A percentile compares a stretch with the other conserved stretches of the same genome.
Evolutionary conservation across 2,113 vertebrate genomes (phyloP).

Genomic region (Lontra canadensis): DNA sequence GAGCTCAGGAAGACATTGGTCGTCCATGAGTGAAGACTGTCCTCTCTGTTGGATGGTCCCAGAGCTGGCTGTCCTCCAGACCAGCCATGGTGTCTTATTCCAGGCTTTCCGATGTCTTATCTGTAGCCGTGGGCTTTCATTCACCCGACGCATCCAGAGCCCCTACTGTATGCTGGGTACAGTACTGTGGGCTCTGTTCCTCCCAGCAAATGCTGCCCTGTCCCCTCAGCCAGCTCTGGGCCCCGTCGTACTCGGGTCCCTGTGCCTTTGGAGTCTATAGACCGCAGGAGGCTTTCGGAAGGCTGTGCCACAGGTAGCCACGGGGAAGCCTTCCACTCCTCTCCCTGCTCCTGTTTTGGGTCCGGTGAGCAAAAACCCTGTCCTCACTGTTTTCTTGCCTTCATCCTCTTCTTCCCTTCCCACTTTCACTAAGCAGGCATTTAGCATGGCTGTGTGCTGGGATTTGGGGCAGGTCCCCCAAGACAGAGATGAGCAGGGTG

Average conservation of each 20-base stretch:
- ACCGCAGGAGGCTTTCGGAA: neutral
- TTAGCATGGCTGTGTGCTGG: neutral
- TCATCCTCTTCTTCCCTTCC: neutral
- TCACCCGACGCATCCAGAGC: fast-evolving
- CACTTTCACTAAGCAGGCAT: neutral
- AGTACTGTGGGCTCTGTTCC: neutral
- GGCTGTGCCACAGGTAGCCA: fast-evolving
- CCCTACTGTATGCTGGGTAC: neutral
- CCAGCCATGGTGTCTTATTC: too few relatives aligned
- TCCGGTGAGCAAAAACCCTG: neutral
- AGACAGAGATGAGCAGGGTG: neutral
- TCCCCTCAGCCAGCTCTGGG: neutral
- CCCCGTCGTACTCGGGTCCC: neutral
- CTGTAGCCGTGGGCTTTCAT: neutral
- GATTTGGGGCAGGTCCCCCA: neutral
- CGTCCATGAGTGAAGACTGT: neutral
- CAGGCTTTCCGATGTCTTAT: too few relatives aligned
- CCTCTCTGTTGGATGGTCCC: neutral
- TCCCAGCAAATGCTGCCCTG: fast-evolving
- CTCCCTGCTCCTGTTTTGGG: neutral
- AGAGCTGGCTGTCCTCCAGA: neutral
- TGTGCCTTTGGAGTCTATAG: neutral
- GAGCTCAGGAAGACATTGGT: neutral
- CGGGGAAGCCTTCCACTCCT: neutral
- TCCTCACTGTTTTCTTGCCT: neutral